Base-by-base conservation (phyloP, 2,888 invertebrate species). In the Junonia oenone region DNA sequence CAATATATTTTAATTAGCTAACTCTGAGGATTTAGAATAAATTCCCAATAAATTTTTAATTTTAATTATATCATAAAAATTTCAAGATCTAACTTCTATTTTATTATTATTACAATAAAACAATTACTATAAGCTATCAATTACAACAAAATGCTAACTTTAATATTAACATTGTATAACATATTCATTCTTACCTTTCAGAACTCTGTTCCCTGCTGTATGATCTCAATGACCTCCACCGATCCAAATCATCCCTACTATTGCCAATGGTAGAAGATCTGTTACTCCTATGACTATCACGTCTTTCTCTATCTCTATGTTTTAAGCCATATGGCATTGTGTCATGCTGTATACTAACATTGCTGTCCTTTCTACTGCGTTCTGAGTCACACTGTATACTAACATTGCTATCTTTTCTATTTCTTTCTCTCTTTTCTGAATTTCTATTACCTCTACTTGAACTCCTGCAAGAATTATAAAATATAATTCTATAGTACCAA, bases 161-260 rank as follows among this genome's bases (percentile, higher is more conserved):
- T n/a, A n/a, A n/a, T n/a, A n/a, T n/a, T n/a, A 1, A 22, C 3
- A 43, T 6, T 19, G 9, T 11, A 40, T 40, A 2, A 19, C 4
- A n/a, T 26, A 43, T 19, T n/a, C n/a, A 26, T 13, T 43, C 67
- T 62, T 69, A 90, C 91, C 91, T 83, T 74, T 91, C 91, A 53
- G 81, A 76, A 59, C 91, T 91, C 47, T 89, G 90, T 68, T 91
- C 91, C 61, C 91, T 77, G 69, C 90, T 91, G 51, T 82, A 90
- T 15, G 89, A 90, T 35, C 90, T 72, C 58, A 89, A 68, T 1
- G 90, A 90, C 45, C 90, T 78, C 90, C 90, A 90, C 48, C 85
- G 76, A 57, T 90, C 90, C 56, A 90, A 73, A 63, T 90, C 89
- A 64, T 90, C 90, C 59, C 90, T 75, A 56, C 89, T 89, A 57